Evolutionary conservation across 2,888 invertebrate species (phyloP).

Genomic region (Axea sp.): DNA sequence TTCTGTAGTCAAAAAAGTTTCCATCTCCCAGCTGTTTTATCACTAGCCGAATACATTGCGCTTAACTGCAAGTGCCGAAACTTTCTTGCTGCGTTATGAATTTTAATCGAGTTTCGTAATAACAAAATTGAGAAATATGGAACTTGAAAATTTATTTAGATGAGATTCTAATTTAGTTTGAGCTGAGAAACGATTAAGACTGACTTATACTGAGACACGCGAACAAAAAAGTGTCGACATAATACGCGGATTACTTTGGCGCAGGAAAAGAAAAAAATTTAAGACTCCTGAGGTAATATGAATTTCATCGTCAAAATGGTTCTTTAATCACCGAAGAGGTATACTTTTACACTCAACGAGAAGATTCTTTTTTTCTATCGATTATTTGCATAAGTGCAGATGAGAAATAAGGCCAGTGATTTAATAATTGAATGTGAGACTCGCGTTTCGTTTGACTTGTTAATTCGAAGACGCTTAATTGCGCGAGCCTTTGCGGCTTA

Average conservation of each 20-base stretch:
- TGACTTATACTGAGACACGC: constrained; percentile 31
- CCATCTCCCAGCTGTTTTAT: constrained; percentile 20
- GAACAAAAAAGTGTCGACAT: constrained; percentile 35
- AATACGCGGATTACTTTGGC: constrained; percentile 38
- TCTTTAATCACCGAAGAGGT: constrained; percentile 49
- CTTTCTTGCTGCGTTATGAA: constrained; percentile 49
- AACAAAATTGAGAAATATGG: constrained; percentile 49
- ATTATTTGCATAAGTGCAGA: constrained; percentile 44
- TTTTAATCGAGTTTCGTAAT: constrained; percentile 56
- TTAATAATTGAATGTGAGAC: constrained; percentile 40
- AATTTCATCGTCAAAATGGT: constrained; percentile 47
- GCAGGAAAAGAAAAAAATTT: constrained; percentile 30
- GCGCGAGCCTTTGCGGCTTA: constrained; percentile 4
- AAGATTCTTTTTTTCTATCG: constrained; percentile 10
- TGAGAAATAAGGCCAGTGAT: constrained; percentile 30
- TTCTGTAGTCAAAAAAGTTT: constrained; percentile 4
- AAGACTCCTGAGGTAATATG: constrained; percentile 36
- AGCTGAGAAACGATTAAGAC: constrained; percentile 55
- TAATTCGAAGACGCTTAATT: constrained; percentile 24
- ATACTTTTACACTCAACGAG: constrained; percentile 8
- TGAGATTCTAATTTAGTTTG: constrained; percentile 60
- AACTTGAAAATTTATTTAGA: constrained; percentile 55
- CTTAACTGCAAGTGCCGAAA: constrained; percentile 15
- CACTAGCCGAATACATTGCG: constrained; percentile 11
- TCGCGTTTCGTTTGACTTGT: constrained; percentile 19